Evolutionary conservation across 2,797 vertebrate species (phyloP), one percentile per base, ranked within the genome.

Genomic region (Catostomus latipinnis): DNA sequence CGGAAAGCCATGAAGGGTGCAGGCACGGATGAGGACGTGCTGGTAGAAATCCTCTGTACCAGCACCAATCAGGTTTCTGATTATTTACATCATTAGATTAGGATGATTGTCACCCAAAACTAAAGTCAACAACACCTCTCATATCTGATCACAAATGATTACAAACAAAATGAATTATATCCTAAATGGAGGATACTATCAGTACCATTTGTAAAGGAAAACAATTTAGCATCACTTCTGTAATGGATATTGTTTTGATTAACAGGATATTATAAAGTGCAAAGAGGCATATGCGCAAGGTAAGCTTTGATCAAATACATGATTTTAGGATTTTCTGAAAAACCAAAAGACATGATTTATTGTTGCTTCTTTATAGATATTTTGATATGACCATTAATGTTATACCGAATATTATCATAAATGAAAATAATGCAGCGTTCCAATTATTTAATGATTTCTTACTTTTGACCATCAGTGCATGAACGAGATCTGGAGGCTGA

Each of bases 401-500:
- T 34, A 4, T 34, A 34, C 34, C 34, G 34, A 10, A 48, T 73
- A 50, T 22, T 63, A 54, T 13, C 49, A 12, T 6, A 45, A 16
- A 18, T 43, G 13, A 6, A 14, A 50, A 34, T 9, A 10, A 56
- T 22, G 10, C 46, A 70, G 8, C 48, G 50, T 46, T 76, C 3
- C 8, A 16, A 18, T 57, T 1, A n/a, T 65, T 34, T 81, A 46
- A 62, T 4, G 10, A 57, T 70, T 54, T 34, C 34, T 4, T 22
- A 22, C 1, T 60, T 50, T 63, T 53, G 13, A 45, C 54, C 1
- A 14, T 11, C 87, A 99, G 97, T 96, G 75, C 94, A 96, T 81
- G 93, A 92, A 34, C 90, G 45, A 9, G 96, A 95, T 77, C 89
- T 99, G 72, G 96, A 96, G 78, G 92, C 91, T 0, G 97, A 98